Evolutionary conservation across 1,140 invertebrate genomes (phyloP).

Genomic region (Conus betulinus): DNA sequence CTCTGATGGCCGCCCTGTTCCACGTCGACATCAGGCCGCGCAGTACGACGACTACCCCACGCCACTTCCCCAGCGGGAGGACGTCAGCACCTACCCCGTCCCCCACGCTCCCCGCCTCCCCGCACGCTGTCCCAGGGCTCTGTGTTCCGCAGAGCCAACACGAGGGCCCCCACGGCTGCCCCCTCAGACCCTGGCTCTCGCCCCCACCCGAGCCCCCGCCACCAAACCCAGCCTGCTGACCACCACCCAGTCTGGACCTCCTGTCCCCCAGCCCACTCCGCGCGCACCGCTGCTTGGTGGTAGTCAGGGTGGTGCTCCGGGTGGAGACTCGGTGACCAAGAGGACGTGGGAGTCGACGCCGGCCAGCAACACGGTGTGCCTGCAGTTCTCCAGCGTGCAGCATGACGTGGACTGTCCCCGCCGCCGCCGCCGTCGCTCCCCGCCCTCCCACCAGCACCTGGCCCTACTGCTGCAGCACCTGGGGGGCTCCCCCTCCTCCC

Average conservation of each 20-base stretch:
- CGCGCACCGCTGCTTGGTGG: background rate
- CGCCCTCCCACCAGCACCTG: background rate
- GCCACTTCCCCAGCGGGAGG: background rate
- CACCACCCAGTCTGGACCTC: background rate
- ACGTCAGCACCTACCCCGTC: background rate
- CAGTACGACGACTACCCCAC: background rate
- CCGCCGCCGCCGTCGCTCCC: background rate
- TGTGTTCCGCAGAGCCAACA: background rate
- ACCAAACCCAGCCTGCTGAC: background rate
- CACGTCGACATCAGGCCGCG: background rate
- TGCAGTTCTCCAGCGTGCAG: constrained; percentile 16
- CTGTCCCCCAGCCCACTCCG: background rate
- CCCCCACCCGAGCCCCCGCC: background rate
- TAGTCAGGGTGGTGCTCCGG: background rate
- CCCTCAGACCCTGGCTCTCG: background rate
- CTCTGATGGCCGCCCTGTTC: background rate
- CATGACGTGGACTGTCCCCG: background rate
- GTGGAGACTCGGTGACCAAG: background rate
- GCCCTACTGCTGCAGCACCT: constrained; percentile 18
- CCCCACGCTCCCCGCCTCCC: background rate
- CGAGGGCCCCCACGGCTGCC: background rate
- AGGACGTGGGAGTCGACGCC: background rate
- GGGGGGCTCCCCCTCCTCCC: constrained; percentile 6
- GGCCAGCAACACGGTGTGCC: background rate
- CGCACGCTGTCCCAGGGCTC: background rate